Evolutionary conservation across 1,140 invertebrate species (phyloP), one percentile per base, ranked within the genome.

Genomic region (Piezodorus guildinii): DNA sequence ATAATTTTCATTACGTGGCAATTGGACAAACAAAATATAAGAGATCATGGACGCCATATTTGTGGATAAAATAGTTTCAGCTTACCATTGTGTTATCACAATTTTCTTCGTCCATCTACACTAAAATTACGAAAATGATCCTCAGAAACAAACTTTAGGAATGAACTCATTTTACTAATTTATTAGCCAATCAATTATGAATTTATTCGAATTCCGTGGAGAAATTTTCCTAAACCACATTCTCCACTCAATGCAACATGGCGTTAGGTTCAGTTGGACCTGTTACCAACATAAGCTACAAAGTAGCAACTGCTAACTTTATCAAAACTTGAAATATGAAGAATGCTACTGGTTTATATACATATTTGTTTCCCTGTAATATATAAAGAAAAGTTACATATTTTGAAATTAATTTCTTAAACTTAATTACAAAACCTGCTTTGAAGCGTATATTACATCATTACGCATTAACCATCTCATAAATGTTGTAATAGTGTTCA

Each of bases 21-120:
- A 21, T 21, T 58, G 4, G 17, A 16, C n/a, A 17, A 21, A 58
- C 54, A 23, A 21, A 21, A 62, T 27, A 62, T n/a, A 19, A 23
- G 19, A 43, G 39, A 45, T 17, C 44, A 19, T 30, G 3, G n/a
- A 43, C 63, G 63, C 63, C 63, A 64, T 64, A 45, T 59, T 64
- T 25, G 25, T 59, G 34, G n/a, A 17, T 16, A 43, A 17, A 52
- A 19, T 39, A 23, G 16, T 10, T 39, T 34, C 52, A 27, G 43
- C 63, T 64, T 56, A 64, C 63, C 63, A 64, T 64, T 64, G 52
- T 59, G 63, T 64, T 59, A 56, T 54, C 51, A 64, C 63, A 43
- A 52, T 39, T 64, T 64, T 64, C 63, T 59, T 43, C 63, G 58
- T 64, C 30, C 30, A 56, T 17, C 45, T n/a, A 14, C 49, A 34